A percentile compares a stretch with the other conserved stretches of the same genome.
Conservation (phyloP, 2,797 vertebrate species). For the Acrossocheilus wenchowensis region DNA sequence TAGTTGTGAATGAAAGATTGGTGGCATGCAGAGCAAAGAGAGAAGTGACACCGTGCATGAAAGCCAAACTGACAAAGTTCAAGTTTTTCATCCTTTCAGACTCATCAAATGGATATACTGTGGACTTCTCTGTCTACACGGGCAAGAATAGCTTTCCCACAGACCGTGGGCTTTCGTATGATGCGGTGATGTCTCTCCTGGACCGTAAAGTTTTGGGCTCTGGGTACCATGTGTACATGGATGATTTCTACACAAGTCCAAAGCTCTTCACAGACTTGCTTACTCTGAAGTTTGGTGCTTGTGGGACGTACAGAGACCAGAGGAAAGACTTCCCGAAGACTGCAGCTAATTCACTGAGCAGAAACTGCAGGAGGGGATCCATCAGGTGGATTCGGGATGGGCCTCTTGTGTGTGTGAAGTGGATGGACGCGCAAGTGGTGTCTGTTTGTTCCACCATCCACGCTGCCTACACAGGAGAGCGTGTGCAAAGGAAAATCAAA, state of each 20-base stretch:
- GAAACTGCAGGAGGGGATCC: constrained; percentile 34
- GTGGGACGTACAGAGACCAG: constrained; percentile 50
- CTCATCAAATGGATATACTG: constrained; percentile 41
- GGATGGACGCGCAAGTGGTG: constrained; percentile 26
- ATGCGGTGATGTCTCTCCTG: constrained; percentile 44
- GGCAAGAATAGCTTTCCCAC: neutral
- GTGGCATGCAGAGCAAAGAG: neutral
- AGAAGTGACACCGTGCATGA: neutral
- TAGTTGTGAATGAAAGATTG: constrained; percentile 24
- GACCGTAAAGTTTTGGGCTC: neutral
- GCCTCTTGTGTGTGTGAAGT: constrained; percentile 25
- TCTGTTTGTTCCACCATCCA: constrained; percentile 46
- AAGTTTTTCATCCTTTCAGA: constrained; percentile 46
- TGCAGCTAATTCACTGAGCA: neutral
- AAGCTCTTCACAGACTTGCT: constrained; percentile 50
- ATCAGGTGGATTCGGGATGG: constrained; percentile 52
- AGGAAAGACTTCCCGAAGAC: constrained; percentile 14
- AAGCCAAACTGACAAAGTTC: constrained; percentile 30
- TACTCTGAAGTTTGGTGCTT: constrained; percentile 39
- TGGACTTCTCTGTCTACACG: constrained; percentile 37
- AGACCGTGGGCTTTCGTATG: constrained; percentile 35
- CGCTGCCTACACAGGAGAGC: neutral
- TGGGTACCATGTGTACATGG: constrained; percentile 28
- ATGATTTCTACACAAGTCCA: constrained; percentile 43
- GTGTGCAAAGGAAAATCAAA: neutral